Evolutionary conservation across 2,797 vertebrate species (phyloP).

Genomic region (Lepus townsendii): DNA sequence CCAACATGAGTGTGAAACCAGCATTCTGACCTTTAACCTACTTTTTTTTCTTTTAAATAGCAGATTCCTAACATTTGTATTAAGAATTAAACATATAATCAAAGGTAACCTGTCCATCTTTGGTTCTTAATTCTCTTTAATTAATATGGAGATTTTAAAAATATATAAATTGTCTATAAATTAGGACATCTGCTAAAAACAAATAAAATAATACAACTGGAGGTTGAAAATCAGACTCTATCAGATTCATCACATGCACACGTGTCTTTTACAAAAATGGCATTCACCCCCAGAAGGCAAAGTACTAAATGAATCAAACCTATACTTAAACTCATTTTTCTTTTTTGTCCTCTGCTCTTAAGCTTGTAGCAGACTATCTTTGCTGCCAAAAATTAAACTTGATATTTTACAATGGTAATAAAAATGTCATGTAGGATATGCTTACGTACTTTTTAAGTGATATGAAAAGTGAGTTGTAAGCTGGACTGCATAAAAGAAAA

Average conservation of each 20-base stretch:
- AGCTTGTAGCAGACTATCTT: conserved; percentile 52
- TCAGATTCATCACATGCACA: background rate
- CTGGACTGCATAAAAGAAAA: conserved; percentile 71
- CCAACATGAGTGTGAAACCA: background rate
- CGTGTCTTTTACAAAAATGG: conserved; percentile 37
- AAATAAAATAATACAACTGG: background rate
- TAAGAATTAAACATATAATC: background rate
- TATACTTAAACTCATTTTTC: background rate
- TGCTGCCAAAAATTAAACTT: conserved; percentile 78
- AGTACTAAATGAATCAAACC: conserved; percentile 40
- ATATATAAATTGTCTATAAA: background rate
- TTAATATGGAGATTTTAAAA: conserved; percentile 35
- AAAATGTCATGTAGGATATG: conserved; percentile 78
- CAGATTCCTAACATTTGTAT: conserved; percentile 4
- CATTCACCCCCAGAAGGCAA: conserved; percentile 9
- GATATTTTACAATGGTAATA: conserved; percentile 76
- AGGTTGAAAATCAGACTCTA: conserved; percentile 19
- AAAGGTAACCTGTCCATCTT: conserved; percentile 12
- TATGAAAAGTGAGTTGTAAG: conserved; percentile 78
- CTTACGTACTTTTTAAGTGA: conserved; percentile 77
- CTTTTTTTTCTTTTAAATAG: background rate
- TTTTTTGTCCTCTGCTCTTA: background rate
- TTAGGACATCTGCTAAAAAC: background rate
- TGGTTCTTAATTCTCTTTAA: background rate
- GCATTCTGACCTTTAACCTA: background rate